These are phyloP conservation scores for human DNA, from an alignment of 2,113 vertebrate species.

Conservation along the genomic window DNA sequence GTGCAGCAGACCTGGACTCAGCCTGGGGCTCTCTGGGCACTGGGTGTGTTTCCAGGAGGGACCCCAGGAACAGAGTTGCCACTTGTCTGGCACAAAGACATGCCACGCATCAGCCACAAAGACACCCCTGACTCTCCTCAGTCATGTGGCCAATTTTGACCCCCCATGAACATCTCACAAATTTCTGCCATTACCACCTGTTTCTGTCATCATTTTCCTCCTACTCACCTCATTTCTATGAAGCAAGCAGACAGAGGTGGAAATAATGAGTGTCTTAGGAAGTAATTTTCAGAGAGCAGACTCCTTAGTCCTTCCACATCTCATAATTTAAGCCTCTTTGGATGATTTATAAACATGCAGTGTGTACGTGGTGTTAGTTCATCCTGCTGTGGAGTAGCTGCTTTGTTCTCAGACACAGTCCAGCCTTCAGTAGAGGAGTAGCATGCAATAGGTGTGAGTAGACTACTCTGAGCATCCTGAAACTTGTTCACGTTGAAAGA, in stretches of 20 bases:
- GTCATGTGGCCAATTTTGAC: not conserved
- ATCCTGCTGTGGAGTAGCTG: not conserved
- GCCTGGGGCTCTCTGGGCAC: not conserved
- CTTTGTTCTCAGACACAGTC: too few species aligned
- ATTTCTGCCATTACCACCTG: too few species aligned
- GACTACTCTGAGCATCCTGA: not conserved
- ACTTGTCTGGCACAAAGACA: not conserved
- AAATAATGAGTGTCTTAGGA: conserved; percentile 7
- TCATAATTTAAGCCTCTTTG: not conserved
- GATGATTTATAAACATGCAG: not conserved
- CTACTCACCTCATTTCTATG: not conserved
- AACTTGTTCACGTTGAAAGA: not conserved
- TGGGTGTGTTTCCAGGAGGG: not conserved
- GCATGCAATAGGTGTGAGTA: accelerated
- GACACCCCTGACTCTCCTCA: not conserved
- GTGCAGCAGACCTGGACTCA: not conserved
- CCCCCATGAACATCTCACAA: not conserved
- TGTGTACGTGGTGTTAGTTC: not conserved
- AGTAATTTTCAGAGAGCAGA: conserved; percentile 38
- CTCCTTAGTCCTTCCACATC: conserved; percentile 12
- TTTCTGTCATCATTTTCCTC: not conserved
- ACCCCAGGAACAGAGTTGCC: not conserved
- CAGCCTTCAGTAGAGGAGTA: not conserved
- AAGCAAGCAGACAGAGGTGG: not conserved
- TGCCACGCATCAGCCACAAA: not conserved